Conservation (phyloP, 2,888 invertebrate species). For the Xestia ashworthii region DNA sequence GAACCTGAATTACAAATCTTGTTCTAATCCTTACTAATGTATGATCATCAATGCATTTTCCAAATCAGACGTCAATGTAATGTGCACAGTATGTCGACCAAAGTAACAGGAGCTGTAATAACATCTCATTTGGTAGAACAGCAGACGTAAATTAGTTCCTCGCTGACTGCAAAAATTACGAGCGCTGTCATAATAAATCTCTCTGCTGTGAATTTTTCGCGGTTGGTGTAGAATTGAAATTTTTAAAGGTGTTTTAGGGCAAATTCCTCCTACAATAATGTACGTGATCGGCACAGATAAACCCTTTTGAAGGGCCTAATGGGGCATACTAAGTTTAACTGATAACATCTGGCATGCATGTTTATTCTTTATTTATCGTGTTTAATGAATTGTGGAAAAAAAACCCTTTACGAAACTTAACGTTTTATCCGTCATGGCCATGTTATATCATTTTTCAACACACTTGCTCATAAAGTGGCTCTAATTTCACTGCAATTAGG, state of each 20-base stretch:
- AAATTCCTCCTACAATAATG: not conserved
- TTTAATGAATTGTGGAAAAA: too few species aligned
- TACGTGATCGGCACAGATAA: not conserved
- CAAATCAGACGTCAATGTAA: conserved; percentile 22
- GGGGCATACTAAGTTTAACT: not conserved
- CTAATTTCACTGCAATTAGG: too few species aligned
- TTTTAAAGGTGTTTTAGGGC: not conserved
- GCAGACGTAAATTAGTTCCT: conserved; percentile 41
- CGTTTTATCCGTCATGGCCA: too few species aligned
- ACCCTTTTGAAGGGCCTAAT: not conserved
- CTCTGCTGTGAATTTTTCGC: conserved; percentile 18
- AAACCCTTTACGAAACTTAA: too few species aligned
- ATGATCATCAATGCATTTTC: not conserved
- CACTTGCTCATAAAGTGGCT: too few species aligned
- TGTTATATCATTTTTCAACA: too few species aligned
- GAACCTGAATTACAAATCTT: not conserved
- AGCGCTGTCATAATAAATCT: conserved; percentile 49
- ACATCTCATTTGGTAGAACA: conserved; percentile 47
- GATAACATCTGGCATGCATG: not conserved
- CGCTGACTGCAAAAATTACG: conserved; percentile 50
- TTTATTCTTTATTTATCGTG: not conserved
- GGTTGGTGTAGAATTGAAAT: not conserved
- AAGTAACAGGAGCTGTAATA: conserved; percentile 35
- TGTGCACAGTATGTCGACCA: conserved; percentile 10
- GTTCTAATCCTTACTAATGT: not conserved